Evolutionary conservation across 1,140 invertebrate species (phyloP), one percentile per base, ranked within the genome.

Genomic region (Danaus plexippus): DNA sequence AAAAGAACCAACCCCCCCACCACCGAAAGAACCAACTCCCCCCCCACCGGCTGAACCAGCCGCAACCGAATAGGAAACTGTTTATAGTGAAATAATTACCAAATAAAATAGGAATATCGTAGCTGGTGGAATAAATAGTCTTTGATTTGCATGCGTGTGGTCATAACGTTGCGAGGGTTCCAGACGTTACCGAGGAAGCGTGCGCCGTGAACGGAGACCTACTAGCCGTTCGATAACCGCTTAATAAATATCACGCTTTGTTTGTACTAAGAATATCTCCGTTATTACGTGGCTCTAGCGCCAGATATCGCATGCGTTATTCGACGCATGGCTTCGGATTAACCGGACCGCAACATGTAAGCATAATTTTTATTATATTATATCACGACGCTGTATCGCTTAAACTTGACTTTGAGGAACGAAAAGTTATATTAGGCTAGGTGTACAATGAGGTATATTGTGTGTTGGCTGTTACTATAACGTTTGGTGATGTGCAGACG

Each of bases 401-500:
- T 61, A 62, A 68, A 75, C 67, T 69, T 69, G 68, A 75, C 66
- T 75, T 50, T 43, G 52, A 58, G 47, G 58, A 11, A 57, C 22
- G 44, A 15, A 47, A 12, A 15, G 0, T 18, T 47, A 15, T 15
- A 12, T 47, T 12, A 47, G 12, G 10, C 10, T 10, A 47, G 11
- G 11, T 47, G n/a, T 11, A 15, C 18, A 15, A n/a, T n/a, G 22
- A 32, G 22, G 22, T 32, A 32, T 32, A 32, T 32, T 32, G 22
- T 32, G 11, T 57, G 6, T 63, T 62, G 42, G 22, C 22, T 13
- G 13, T 40, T 18, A 50, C 45, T 12, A 42, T 44, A 48, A 56
- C 41, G 42, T 48, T 11, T 47, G 18, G 11, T 41, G 59, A 63
- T 66, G 57, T 50, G 46, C 60, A 99, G 98, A 99, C 93, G 98